A percentile compares a stretch with the other conserved stretches of the same genome.
Conservation (phyloP, 2,888 invertebrate genomes). For the Acheta domesticus region DNA sequence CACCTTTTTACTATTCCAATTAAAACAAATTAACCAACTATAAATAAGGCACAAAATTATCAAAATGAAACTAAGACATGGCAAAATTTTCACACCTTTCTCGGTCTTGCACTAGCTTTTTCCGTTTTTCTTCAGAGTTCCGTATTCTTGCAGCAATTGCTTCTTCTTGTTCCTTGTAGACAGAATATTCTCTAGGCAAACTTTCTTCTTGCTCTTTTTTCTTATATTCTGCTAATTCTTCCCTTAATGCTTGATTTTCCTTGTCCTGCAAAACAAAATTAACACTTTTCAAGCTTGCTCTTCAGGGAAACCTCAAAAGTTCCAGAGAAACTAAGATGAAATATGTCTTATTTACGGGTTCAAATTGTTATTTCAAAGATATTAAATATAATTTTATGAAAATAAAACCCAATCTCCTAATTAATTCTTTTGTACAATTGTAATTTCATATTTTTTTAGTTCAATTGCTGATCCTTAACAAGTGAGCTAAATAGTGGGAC, state of each 20-base stretch:
- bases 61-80: too few relatives aligned
- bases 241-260: slow-evolving; percentile 57
- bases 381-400: too few relatives aligned
- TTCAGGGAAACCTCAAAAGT: not conserved
- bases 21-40: not conserved
- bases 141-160: slow-evolving; percentile 51
- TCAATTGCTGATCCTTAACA: too few relatives aligned
- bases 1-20: not conserved
- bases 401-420: too few relatives aligned
- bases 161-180: slow-evolving; percentile 43
- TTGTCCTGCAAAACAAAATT: slow-evolving; percentile 49
- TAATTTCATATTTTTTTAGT: too few relatives aligned
- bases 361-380: too few relatives aligned
- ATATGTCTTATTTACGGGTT: too few relatives aligned
- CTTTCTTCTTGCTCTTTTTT: slow-evolving; percentile 48
- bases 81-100: not conserved
- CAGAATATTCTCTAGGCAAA: slow-evolving; percentile 37
- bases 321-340: too few relatives aligned
- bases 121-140: slow-evolving; percentile 49
- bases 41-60: too few relatives aligned
- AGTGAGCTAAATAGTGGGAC: too few relatives aligned
- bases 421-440: too few relatives aligned
- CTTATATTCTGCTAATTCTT: slow-evolving; percentile 56
- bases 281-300: not conserved
- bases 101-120: not conserved